Percentiles rank a stretch among this genome's conserved stretches.
phyloP scores from a whole-genome alignment of 2,113 vertebrate genomes.

The Paratilapia polleni region DNA sequence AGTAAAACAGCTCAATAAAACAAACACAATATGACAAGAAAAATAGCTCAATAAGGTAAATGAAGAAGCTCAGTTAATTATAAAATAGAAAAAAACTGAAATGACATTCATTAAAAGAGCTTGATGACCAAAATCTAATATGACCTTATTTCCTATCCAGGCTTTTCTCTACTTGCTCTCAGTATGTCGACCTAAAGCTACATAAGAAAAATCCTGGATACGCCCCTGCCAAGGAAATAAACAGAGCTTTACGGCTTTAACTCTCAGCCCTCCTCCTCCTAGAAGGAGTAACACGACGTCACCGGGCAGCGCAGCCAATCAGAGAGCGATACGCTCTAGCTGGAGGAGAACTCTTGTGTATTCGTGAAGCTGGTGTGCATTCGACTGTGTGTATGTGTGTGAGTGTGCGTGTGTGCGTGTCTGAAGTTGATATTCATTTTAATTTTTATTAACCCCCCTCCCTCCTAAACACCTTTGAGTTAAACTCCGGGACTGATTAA shows the following conservation, averaged over 20 bases:
- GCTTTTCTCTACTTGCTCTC: not conserved
- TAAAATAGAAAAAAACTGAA: too few relatives aligned
- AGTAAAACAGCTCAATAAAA: too few relatives aligned
- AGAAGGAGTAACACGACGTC: conserved; percentile 57
- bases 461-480: conserved; percentile 10
- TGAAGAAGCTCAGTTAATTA: too few relatives aligned
- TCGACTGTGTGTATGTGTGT: conserved; percentile 62
- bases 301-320: conserved; percentile 68
- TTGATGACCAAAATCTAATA: not conserved
- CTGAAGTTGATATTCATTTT: conserved; percentile 46
- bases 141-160: not conserved
- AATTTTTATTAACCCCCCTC: not conserved
- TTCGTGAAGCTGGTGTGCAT: conserved; percentile 50
- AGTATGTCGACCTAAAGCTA: not conserved
- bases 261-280: conserved; percentile 47
- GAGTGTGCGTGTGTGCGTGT: conserved; percentile 63
- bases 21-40: too few relatives aligned
- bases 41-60: too few relatives aligned
- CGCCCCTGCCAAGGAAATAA: conserved; percentile 35
- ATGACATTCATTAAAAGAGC: not conserved
- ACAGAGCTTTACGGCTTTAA: conserved; percentile 73
- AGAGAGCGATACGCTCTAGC: conserved; percentile 37
- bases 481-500: not conserved
- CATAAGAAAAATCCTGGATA: not conserved
- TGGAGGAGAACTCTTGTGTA: conserved; percentile 48